A percentile compares a stretch with the other conserved stretches of the same genome.
Conservation (phyloP, 2,113 vertebrate genomes). For the Proterorhinus semilunaris region DNA sequence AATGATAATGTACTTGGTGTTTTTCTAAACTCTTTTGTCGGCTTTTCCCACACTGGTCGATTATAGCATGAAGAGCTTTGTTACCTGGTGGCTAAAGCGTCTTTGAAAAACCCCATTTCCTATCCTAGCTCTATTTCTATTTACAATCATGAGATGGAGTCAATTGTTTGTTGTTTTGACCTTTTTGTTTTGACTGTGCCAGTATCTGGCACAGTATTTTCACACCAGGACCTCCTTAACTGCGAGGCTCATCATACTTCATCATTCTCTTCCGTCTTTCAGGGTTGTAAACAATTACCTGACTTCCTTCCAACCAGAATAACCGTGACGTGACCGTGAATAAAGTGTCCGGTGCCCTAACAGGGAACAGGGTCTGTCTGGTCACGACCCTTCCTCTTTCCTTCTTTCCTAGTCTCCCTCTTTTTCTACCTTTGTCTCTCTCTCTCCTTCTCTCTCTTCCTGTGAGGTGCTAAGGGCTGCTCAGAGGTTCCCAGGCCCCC, state of each 20-base stretch:
- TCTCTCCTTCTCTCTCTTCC: constrained; percentile 19
- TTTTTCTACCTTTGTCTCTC: constrained; percentile 19
- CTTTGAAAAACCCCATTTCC: no score
- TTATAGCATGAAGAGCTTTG: no score
- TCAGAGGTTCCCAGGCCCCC: constrained; percentile 60
- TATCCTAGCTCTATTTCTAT: no score
- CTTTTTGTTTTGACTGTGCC: no score
- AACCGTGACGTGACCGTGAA: constrained; percentile 37
- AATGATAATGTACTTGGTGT: no score
- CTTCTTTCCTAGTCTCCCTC: constrained; percentile 17
- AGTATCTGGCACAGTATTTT: not conserved
- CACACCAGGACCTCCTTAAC: not conserved
- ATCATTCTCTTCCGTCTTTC: constrained; percentile 5
- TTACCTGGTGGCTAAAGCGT: no score
- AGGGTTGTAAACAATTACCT: constrained; percentile 22
- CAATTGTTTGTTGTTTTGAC: no score
- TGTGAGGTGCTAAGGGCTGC: constrained; percentile 11
- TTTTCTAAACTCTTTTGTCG: no score
- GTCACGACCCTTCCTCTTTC: constrained; percentile 36
- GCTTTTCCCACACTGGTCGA: no score
- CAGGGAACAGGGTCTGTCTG: constrained; percentile 11
- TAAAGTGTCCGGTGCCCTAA: constrained; percentile 22
- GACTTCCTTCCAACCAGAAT: constrained; percentile 29
- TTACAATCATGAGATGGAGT: no score
- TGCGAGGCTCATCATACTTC: not conserved